These are phyloP conservation scores for Dunckerocampus dactyliophorus DNA, from an alignment of 2,113 vertebrate species.

Conservation along the genomic window DNA sequence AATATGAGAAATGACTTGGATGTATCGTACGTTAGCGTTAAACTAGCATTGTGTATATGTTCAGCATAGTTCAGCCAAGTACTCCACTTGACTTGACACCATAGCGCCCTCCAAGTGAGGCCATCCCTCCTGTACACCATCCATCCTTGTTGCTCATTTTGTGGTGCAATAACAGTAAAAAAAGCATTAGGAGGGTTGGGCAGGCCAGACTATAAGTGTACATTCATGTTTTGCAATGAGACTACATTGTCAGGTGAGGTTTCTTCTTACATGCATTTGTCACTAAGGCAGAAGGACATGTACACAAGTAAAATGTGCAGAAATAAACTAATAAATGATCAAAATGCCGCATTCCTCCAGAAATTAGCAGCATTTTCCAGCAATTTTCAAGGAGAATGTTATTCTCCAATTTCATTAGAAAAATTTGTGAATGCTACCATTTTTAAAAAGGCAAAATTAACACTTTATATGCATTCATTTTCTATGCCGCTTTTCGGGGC, in stretches of 20 bases:
- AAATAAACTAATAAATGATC: conserved; percentile 2
- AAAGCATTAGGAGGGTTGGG: not conserved
- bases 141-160: not conserved
- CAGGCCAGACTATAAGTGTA: not conserved
- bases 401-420: not conserved
- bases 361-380: too few relatives aligned
- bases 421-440: not conserved
- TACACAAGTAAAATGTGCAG: not conserved
- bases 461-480: too few relatives aligned
- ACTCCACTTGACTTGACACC: not conserved
- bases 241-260: not conserved
- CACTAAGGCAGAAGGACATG: too few relatives aligned
- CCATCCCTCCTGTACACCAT: not conserved
- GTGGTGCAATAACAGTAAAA: not conserved
- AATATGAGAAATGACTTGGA: not conserved
- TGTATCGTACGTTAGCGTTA: not conserved
- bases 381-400: too few relatives aligned
- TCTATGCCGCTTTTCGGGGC: too few relatives aligned
- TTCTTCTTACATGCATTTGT: not conserved
- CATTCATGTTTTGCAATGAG: not conserved
- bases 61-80: not conserved
- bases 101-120: not conserved
- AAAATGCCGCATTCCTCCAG: not conserved
- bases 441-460: not conserved
- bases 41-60: not conserved